A percentile compares a stretch with the other conserved stretches of the same genome.
Evolutionary conservation across 2,888 invertebrate species (phyloP).

Genomic region (Eupithecia dodoneata): DNA sequence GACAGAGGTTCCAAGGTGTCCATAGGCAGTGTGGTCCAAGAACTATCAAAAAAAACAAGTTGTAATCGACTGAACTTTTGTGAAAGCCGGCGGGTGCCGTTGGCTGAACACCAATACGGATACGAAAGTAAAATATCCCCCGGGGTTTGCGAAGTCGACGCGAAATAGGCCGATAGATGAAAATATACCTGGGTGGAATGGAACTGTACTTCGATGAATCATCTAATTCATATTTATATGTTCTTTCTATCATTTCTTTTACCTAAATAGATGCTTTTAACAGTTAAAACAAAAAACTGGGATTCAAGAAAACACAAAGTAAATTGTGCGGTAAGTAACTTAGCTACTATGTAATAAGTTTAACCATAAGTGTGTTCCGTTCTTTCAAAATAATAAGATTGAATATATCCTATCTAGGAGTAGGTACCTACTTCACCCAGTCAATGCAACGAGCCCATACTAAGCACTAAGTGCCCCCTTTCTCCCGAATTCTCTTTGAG

Average conservation of each 20-base stretch:
- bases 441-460: slow-evolving; percentile 3
- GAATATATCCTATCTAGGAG: neutral
- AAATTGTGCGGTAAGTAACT: neutral
- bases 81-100: slow-evolving; percentile 5
- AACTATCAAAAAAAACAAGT: neutral
- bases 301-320: neutral
- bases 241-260: neutral
- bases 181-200: slow-evolving; percentile 13
- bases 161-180: slow-evolving; percentile 22
- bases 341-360: neutral
- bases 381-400: neutral
- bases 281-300: neutral
- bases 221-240: neutral
- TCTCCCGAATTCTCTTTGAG: slow-evolving; percentile 43
- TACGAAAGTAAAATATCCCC: slow-evolving; percentile 20
- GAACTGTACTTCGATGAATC: neutral
- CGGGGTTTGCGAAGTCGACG: slow-evolving; percentile 15
- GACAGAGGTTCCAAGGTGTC: neutral
- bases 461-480: slow-evolving; percentile 16
- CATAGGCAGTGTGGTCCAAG: neutral
- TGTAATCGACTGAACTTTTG: slow-evolving; percentile 15
- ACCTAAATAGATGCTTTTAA: neutral
- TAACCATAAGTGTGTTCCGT: neutral
- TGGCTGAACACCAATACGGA: slow-evolving; percentile 24
- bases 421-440: neutral